Percentiles rank a stretch among this genome's conserved stretches.
These are phyloP conservation scores for Rhineura floridana DNA, from an alignment of 2,113 vertebrate species.

Conservation along the genomic window DNA sequence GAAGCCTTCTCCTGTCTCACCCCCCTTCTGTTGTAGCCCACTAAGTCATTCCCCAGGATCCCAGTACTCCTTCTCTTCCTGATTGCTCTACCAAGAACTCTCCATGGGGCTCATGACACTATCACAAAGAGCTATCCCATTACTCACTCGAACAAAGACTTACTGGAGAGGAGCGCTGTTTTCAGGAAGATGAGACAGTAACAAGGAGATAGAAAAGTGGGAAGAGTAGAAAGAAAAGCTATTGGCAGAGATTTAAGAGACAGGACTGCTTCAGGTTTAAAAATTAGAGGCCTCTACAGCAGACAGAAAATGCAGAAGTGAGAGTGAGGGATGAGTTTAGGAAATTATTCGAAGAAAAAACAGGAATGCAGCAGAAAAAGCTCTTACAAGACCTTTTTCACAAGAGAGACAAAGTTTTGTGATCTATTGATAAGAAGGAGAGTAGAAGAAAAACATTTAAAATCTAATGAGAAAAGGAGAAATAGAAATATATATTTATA, in stretches of 20 bases:
- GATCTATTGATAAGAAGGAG: background rate
- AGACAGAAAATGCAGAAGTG: background rate
- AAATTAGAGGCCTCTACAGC: background rate
- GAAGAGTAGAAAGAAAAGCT: background rate
- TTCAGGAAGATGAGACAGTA: background rate
- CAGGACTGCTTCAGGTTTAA: background rate
- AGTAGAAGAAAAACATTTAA: background rate
- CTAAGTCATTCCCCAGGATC: too few relatives aligned
- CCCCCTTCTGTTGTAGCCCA: too few relatives aligned
- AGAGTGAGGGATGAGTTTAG: background rate
- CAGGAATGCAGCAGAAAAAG: background rate
- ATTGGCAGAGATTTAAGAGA: background rate
- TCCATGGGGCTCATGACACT: too few relatives aligned
- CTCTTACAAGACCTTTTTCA: background rate
- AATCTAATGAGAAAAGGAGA: background rate
- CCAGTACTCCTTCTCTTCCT: too few relatives aligned
- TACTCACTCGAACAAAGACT: background rate
- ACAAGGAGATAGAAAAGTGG: too few relatives aligned
- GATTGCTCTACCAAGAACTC: too few relatives aligned
- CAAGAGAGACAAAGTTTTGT: background rate
- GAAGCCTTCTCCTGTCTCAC: too few relatives aligned
- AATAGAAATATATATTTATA: background rate
- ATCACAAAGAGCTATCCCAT: too few relatives aligned
- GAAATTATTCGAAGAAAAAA: background rate
- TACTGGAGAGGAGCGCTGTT: background rate